Evolutionary conservation across 37 sponge, comb jelly and placozoan genomes (phyloP), one percentile per base, ranked within the genome.

Genomic region (Tethya wilhelma): DNA sequence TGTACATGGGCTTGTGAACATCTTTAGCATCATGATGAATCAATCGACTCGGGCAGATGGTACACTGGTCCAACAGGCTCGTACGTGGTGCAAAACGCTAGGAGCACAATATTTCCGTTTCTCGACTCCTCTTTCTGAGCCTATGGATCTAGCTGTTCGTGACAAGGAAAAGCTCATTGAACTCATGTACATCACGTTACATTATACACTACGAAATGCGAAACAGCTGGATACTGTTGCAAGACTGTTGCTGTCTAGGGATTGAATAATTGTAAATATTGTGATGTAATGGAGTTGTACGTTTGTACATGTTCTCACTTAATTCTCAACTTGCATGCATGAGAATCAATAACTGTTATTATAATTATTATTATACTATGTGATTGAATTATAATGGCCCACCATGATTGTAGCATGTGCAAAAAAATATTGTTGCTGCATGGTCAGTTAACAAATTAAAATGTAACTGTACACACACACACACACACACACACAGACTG

Each of bases 11-110:
- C 33, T 78, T 42, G 49, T 26, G 28, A 69, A 67, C 43, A 36
- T 86, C 38, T 29, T 79, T 0, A 22, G 63, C 37, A 11, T 86
- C 41, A 57, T 86, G 23, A 45, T 86, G 8, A 42, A 79, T 5
- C 79, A 86, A 37, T 38, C 69, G 17, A 86, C 87, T 62, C 66
- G 42, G 63, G 57, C 79, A 31, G 65, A 79, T 73, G 87, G 87
- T 6, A 73, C 79, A 32, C 74, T 73, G 34, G 74, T 70, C 30
- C 53, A 63, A 30, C 49, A 74, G 38, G 87, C 87, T 17, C 44
- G 55, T 23, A 80, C 79, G 4, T 86, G 87, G 87, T 86, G 87
- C 33, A 49, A 49, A 14, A 49, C 14, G 14, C 53, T 49, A 9
- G 53, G 53, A 49, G 14, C 14, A 49, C 53, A 73, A 25, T 79